Evolutionary conservation across 2,888 invertebrate genomes (phyloP).

Genomic region (Tinea semifulvella): DNA sequence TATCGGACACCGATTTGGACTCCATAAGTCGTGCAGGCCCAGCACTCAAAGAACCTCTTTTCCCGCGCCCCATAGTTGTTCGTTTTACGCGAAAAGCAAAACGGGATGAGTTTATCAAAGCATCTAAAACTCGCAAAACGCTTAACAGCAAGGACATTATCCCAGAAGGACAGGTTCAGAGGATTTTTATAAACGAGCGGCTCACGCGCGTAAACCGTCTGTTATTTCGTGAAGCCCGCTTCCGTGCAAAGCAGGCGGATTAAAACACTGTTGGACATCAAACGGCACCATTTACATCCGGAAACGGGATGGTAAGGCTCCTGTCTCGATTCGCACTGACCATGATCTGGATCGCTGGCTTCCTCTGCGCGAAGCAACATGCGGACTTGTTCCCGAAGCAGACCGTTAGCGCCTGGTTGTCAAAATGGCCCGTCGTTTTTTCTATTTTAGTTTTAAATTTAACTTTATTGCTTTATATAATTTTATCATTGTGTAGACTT

Average conservation of each 20-base stretch:
- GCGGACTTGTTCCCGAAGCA: too few relatives aligned
- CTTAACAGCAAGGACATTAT: constrained; percentile 6
- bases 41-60: too few relatives aligned
- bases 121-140: constrained; percentile 18
- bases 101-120: constrained; percentile 21
- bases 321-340: too few relatives aligned
- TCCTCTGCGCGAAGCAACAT: too few relatives aligned
- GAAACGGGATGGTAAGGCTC: background rate
- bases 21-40: constrained; percentile 18
- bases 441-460: background rate
- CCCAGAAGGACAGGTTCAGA: background rate
- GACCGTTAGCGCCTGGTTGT: too few relatives aligned
- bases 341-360: too few relatives aligned
- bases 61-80: constrained; percentile 21
- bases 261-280: constrained; percentile 10
- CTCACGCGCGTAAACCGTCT: constrained; percentile 8
- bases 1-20: constrained; percentile 20
- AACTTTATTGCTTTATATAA: background rate
- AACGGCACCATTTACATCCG: constrained; percentile 5
- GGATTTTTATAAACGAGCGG: constrained; percentile 9
- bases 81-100: constrained; percentile 19
- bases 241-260: background rate
- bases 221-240: constrained; percentile 9
- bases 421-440: too few relatives aligned
- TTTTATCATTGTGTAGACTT: background rate